Conservation (phyloP, 1,140 invertebrate species). For the Bathynomus jamesi region DNA sequence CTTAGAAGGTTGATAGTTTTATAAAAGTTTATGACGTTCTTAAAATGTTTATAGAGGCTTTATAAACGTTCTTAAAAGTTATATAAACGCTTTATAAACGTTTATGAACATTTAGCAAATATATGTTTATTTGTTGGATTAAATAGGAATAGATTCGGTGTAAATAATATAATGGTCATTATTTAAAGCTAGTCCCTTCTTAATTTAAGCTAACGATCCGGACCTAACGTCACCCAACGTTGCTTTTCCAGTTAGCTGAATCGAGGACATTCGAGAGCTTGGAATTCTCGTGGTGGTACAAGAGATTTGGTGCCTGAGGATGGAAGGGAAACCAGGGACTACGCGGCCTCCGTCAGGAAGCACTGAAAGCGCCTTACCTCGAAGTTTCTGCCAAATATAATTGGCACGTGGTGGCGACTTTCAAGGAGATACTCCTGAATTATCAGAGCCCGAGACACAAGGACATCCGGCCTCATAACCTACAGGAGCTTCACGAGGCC, state of each 20-base stretch:
- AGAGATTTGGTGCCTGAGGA: constrained; percentile 61
- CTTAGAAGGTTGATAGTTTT: too few species aligned
- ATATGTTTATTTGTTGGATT: too few species aligned
- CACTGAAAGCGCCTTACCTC: constrained; percentile 80
- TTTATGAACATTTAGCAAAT: too few species aligned
- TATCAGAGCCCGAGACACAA: not conserved
- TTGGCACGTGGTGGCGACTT: constrained; percentile 57
- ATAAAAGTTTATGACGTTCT: too few species aligned
- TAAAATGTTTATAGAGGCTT: too few species aligned
- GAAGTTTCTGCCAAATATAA: constrained; percentile 91
- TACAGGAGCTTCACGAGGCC: not conserved
- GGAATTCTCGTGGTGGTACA: constrained; percentile 86
- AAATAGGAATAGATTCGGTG: too few species aligned
- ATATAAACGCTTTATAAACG: too few species aligned
- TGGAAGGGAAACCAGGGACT: constrained; percentile 56
- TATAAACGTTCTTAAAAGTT: too few species aligned
- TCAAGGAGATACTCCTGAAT: constrained; percentile 37
- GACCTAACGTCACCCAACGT: too few species aligned
- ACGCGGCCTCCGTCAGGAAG: constrained; percentile 84
- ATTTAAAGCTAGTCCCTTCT: too few species aligned
- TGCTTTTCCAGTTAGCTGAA: constrained; percentile 72
- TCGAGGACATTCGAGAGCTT: constrained; percentile 83
- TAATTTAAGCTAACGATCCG: too few species aligned
- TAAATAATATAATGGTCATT: too few species aligned
- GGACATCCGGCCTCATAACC: not conserved